Base-by-base conservation (phyloP, 2,888 invertebrate genomes). In the Myathropa florea region DNA sequence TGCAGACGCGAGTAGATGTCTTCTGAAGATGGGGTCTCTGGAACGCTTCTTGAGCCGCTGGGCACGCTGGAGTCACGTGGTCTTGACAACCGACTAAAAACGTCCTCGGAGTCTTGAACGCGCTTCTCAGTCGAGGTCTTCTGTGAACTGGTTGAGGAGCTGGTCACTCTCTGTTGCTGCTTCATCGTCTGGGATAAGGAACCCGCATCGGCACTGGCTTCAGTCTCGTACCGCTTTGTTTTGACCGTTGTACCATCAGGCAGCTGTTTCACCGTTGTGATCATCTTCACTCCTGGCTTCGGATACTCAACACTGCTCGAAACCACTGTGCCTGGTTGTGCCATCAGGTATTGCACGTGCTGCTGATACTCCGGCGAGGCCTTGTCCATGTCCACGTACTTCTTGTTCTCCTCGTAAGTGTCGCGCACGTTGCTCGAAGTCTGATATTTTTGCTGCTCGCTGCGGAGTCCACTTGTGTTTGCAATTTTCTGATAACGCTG, bases 231-330 rank as follows among this genome's bases (percentile, higher is more conserved):
- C 59, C 94, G 94, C 23, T 95, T 95, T 83, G 95, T 95, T n/a
- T 95, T 95, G 0, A 95, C 94, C 57, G 94, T 94, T 1, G 95
- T 95, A 18, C 96, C 96, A 89, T 95, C 95, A 0, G 95, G 94
- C 57, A 95, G 91, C 64, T 94, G 94, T 88, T 95, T 94, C 0
- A 95, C 96, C 89, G 96, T 96, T 14, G 95, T 95, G 7, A 95
- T 94, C 87, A 95, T 94, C 92, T 95, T 94, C 59, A 95, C 95
- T 91, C 94, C 94, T 80, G 95, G 94, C 90, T 95, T 95, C 67
- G 95, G 94, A 91, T 95, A 94, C 89, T 95, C 94, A 71, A 95
- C 93, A 79, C 94, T 94, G 76, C 94, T 93, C 6, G 95, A 94
- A 14, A 94, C 93, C 79, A 94, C 92, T 89, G 94, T 94, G 60